A percentile compares a stretch with the other conserved stretches of the same genome.
phyloP scores from a whole-genome alignment of 2,888 invertebrate species.

The Acrobasis consociella region DNA sequence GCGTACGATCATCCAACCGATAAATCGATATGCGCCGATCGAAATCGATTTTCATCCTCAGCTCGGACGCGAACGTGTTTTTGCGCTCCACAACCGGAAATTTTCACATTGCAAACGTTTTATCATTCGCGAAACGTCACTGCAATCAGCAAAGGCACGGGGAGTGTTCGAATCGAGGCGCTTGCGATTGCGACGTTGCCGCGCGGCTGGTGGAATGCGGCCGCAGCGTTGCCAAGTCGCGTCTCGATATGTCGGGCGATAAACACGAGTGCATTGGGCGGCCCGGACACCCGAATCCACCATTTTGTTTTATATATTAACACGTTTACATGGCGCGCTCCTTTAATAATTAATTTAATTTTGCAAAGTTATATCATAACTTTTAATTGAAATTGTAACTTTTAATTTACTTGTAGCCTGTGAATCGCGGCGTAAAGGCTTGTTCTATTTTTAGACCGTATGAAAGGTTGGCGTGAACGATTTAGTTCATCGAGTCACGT shows the following conservation, averaged over 20 bases:
- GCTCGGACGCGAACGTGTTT: conserved; percentile 32
- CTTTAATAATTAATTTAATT: conserved; percentile 24
- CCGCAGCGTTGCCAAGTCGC: conserved; percentile 70
- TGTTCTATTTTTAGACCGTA: conserved; percentile 53
- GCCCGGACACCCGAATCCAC: conserved; percentile 60
- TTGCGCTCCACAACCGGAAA: conserved; percentile 37
- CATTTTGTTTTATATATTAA: conserved; percentile 62
- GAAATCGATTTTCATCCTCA: conserved; percentile 30
- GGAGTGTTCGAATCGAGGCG: conserved; percentile 42
- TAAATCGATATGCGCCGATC: conserved; percentile 18
- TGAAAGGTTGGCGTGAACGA: conserved; percentile 52
- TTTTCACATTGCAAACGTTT: conserved; percentile 62
- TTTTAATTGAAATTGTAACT: neutral
- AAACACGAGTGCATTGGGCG: conserved; percentile 76
- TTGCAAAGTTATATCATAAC: neutral
- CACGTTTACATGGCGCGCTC: conserved; percentile 39
- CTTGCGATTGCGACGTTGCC: conserved; percentile 73
- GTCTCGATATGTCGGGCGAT: conserved; percentile 60
- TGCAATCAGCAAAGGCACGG: conserved; percentile 63
- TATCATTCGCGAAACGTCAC: conserved; percentile 59
- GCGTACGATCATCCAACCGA: conserved; percentile 14
- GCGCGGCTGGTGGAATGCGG: conserved; percentile 69
- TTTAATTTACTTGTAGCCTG: conserved; percentile 20
- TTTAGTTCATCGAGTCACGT: conserved; percentile 55
- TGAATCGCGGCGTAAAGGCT: conserved; percentile 29